Conservation (phyloP, 2,797 vertebrate species). For the Micropoecilia bifurca region DNA sequence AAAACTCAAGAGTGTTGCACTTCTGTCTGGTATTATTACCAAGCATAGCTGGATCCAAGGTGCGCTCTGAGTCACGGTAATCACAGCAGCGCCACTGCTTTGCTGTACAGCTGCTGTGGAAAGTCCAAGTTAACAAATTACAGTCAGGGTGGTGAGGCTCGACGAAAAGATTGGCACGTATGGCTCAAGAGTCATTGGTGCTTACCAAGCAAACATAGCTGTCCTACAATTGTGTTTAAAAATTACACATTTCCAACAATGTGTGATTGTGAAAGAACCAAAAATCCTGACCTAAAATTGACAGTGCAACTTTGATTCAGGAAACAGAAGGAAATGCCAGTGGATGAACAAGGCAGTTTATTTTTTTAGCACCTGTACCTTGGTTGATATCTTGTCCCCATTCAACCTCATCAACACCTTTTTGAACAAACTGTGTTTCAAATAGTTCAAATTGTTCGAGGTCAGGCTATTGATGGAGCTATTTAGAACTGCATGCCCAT, state of each 20-base stretch:
- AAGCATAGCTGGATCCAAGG: conserved; percentile 45
- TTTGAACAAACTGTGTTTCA: background rate
- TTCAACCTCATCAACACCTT: background rate
- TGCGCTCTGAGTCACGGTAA: conserved; percentile 46
- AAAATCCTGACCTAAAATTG: background rate
- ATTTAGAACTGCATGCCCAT: background rate
- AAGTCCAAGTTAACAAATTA: conserved; percentile 70
- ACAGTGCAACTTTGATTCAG: background rate
- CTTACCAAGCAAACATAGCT: conserved; percentile 39
- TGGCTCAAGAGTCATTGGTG: conserved; percentile 34
- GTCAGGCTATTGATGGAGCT: background rate
- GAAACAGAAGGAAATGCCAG: background rate
- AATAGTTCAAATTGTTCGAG: background rate
- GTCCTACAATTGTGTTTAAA: conserved; percentile 70
- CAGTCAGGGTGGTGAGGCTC: conserved; percentile 45
- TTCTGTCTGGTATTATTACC: conserved; percentile 35
- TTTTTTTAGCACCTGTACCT: background rate
- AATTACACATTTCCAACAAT: conserved; percentile 34
- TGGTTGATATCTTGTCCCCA: background rate
- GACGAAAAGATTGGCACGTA: conserved; percentile 54
- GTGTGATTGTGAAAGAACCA: conserved; percentile 39
- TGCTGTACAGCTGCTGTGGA: conserved; percentile 50
- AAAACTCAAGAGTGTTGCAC: conserved; percentile 37
- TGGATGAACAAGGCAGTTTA: background rate
- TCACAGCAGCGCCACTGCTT: conserved; percentile 28